Conservation (phyloP, 2,797 vertebrate genomes). For the Harpagifer antarcticus region DNA sequence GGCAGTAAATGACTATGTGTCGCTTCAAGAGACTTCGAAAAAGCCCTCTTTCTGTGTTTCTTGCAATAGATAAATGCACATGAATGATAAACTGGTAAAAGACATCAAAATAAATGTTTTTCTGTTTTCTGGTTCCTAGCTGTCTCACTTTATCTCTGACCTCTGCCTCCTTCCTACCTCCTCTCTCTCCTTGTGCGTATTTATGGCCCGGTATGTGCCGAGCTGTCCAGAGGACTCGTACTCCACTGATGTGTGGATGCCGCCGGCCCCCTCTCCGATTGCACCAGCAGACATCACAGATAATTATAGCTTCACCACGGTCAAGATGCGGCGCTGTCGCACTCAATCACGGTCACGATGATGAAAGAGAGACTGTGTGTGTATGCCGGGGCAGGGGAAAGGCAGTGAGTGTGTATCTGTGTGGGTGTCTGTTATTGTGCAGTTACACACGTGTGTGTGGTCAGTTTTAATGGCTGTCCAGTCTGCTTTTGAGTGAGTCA, state of each 20-base stretch:
- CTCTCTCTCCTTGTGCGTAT: constrained; percentile 70
- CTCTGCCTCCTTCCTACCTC: constrained; percentile 41
- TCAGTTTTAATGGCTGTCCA: constrained; percentile 33
- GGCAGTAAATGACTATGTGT: no score
- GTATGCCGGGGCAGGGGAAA: neutral
- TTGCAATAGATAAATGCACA: neutral
- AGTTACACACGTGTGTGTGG: constrained; percentile 1
- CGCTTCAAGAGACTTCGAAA: neutral
- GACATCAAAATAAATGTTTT: no score
- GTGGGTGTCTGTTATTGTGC: constrained; percentile 26
- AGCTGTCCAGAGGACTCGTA: constrained; percentile 61
- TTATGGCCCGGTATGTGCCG: constrained; percentile 81
- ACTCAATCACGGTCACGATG: constrained; percentile 69
- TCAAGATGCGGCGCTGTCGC: constrained; percentile 74
- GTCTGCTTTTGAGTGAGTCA: constrained; percentile 59
- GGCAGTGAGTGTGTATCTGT: constrained; percentile 7
- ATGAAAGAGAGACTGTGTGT: constrained; percentile 51
- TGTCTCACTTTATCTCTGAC: constrained; percentile 39
- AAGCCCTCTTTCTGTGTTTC: neutral
- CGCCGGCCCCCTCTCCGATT: constrained; percentile 75
- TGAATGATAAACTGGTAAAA: neutral
- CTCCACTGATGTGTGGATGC: constrained; percentile 72
- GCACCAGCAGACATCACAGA: constrained; percentile 81
- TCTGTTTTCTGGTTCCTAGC: neutral
- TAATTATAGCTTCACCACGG: constrained; percentile 81